Evolutionary conservation across 2,888 invertebrate species (phyloP).

Genomic region (Drosophila demipolita): DNA sequence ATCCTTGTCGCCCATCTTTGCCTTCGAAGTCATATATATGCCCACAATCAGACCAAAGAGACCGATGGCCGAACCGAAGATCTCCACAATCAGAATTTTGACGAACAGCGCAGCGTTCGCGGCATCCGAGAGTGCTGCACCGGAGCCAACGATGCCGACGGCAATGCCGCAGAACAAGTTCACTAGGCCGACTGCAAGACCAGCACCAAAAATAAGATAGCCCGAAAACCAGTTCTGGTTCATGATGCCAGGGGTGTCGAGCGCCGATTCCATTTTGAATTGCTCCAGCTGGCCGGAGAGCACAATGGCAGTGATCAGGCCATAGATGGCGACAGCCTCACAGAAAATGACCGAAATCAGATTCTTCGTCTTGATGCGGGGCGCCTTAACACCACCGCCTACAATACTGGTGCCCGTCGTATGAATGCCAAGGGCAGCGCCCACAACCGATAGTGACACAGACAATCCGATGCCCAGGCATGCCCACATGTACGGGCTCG

Average conservation of each 20-base stretch:
- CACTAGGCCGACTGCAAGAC: conserved; percentile 96
- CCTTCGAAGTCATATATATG: conserved; percentile 95
- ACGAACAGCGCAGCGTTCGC: conserved; percentile 98
- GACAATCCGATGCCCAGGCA: conserved; percentile 96
- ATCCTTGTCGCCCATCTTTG: conserved; percentile 90
- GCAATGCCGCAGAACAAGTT: conserved; percentile 96
- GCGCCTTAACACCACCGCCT: conserved; percentile 99
- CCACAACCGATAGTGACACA: conserved; percentile 97
- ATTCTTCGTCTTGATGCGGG: conserved; percentile 99
- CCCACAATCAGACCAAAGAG: conserved; percentile 99
- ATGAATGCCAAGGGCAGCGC: conserved; percentile 98
- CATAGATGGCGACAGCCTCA: conserved; percentile 99
- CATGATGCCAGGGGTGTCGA: conserved; percentile 83
- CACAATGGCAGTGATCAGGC: conserved; percentile 99
- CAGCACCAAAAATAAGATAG: conserved; percentile 98
- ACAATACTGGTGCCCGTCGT: conserved; percentile 98
- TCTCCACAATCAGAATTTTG: conserved; percentile 99
- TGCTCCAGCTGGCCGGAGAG: conserved; percentile 93
- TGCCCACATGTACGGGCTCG: conserved; percentile 99
- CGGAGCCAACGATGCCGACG: conserved; percentile 99
- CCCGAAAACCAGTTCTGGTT: conserved; percentile 93
- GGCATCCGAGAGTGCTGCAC: conserved; percentile 98
- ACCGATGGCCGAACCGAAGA: conserved; percentile 99
- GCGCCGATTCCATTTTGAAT: conserved; percentile 79
- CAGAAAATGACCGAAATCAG: conserved; percentile 99